Percentiles rank a stretch among this genome's conserved stretches.
Conservation (phyloP, 2,797 vertebrate species). For the Brachyrhaphis roseni region DNA sequence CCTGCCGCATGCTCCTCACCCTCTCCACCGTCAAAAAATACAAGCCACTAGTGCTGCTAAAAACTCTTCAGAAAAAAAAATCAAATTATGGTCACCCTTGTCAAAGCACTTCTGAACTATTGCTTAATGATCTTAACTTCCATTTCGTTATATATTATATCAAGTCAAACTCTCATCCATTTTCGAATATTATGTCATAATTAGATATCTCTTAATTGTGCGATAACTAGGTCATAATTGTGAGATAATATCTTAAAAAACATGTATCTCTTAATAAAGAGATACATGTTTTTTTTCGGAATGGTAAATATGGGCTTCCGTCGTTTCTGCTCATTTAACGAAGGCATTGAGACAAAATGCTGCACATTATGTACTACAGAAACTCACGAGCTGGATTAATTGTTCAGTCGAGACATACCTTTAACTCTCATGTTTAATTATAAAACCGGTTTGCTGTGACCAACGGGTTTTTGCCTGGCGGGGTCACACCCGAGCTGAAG, state of each 20-base stretch:
- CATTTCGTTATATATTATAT: neutral
- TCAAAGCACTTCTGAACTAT: neutral
- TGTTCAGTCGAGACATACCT: neutral
- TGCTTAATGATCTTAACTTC: neutral
- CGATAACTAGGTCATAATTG: neutral
- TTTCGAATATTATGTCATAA: no score
- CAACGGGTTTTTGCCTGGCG: neutral
- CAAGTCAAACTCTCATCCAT: neutral
- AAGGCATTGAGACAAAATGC: neutral
- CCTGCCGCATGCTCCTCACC: no score
- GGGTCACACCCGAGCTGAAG: neutral
- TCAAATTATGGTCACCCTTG: neutral
- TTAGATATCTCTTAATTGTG: neutral
- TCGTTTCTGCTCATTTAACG: neutral
- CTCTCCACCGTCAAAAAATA: no score
- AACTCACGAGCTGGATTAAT: neutral
- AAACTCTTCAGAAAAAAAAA: no score
- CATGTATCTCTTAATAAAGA: no score
- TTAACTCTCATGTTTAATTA: neutral
- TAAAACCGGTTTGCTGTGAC: neutral
- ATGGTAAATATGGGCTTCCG: neutral
- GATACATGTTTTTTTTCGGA: neutral
- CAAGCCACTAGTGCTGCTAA: no score
- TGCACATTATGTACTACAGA: neutral
- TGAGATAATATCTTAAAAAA: neutral